Conservation (phyloP, 2,113 vertebrate genomes). For the Thamnaconus septentrionalis region DNA sequence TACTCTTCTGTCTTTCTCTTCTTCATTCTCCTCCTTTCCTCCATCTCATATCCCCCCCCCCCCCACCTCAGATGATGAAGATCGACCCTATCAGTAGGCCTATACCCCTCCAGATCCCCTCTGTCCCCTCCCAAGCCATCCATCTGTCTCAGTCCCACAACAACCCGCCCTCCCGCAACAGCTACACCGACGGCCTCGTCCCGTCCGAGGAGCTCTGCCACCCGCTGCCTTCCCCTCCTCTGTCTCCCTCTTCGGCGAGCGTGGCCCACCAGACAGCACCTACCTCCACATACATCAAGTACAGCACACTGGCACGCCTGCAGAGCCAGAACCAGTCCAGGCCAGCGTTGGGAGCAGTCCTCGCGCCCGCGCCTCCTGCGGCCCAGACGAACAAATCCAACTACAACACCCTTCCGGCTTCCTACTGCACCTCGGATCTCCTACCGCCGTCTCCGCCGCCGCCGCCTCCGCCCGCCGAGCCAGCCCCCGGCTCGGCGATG, state of each 20-base stretch:
- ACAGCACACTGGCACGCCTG: constrained; percentile 86
- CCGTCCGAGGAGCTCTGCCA: constrained; percentile 75
- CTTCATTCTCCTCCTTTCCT: neutral
- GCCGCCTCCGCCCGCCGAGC: constrained; percentile 65
- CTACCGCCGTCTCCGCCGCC: constrained; percentile 76
- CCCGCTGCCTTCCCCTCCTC: constrained; percentile 77
- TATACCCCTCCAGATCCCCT: constrained; percentile 79
- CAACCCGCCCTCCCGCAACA: constrained; percentile 58
- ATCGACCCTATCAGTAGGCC: constrained; percentile 84
- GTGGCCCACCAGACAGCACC: constrained; percentile 64
- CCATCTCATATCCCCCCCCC: neutral
- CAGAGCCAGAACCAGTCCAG: constrained; percentile 75
- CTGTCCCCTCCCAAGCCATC: constrained; percentile 77
- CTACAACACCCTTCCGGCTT: constrained; percentile 73
- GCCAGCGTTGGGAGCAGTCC: constrained; percentile 15
- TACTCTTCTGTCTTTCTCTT: constrained; percentile 1
- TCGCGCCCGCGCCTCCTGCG: constrained; percentile 13
- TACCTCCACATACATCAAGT: constrained; percentile 81
- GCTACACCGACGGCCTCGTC: constrained; percentile 71
- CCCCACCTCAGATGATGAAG: constrained; percentile 78
- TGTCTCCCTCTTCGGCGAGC: constrained; percentile 43
- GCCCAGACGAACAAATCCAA: constrained; percentile 66
- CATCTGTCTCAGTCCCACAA: constrained; percentile 43
- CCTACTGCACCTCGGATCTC: constrained; percentile 67
- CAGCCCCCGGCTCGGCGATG: constrained; percentile 81